Evolutionary conservation across 2,113 vertebrate genomes (phyloP).

Genomic region (Dipodomys merriami): DNA sequence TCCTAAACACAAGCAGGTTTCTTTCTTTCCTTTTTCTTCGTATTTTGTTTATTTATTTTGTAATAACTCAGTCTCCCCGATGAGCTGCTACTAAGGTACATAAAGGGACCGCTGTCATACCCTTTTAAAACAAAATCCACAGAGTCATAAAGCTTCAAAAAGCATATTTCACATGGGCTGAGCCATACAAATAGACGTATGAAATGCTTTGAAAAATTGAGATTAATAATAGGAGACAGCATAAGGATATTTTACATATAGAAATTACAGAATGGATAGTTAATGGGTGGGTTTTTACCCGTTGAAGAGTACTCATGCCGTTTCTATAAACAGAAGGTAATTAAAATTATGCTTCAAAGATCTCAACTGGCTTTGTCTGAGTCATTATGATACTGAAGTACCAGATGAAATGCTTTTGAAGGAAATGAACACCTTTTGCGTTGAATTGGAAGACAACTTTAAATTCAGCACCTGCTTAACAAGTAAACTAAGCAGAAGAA

Average conservation of each 20-base stretch:
- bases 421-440: conserved; percentile 39
- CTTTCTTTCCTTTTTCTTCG: not conserved
- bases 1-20: conserved; percentile 55
- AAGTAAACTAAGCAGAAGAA: conserved; percentile 59
- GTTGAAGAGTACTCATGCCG: not conserved
- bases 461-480: conserved; percentile 63
- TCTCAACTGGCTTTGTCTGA: conserved; percentile 71
- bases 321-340: conserved; percentile 53
- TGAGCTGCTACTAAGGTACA: conserved; percentile 33
- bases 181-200: conserved; percentile 42
- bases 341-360: conserved; percentile 65
- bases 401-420: conserved; percentile 63
- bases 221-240: not conserved
- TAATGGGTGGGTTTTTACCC: conserved; percentile 18
- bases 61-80: conserved; percentile 15
- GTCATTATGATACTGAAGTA: conserved; percentile 33
- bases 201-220: conserved; percentile 42
- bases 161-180: not conserved
- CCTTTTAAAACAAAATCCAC: conserved; percentile 44
- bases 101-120: not conserved
- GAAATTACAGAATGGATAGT: not conserved
- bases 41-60: not conserved
- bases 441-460: conserved; percentile 41
- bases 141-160: conserved; percentile 48
- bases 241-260: conserved; percentile 50